phyloP scores from a whole-genome alignment of 2,797 vertebrate genomes.

The Sebastes diaconus region DNA sequence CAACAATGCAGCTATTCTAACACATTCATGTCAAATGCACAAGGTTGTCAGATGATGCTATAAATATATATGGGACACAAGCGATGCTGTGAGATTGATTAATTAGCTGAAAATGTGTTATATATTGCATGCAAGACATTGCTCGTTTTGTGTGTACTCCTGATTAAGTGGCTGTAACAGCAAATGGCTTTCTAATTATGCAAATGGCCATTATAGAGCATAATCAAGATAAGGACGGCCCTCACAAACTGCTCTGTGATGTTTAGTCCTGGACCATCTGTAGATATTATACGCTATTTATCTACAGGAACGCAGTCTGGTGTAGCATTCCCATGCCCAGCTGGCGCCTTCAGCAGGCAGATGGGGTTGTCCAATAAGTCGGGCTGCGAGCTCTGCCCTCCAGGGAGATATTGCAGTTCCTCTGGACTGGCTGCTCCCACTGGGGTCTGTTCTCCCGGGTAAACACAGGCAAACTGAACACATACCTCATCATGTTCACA shows the following conservation, averaged over 20 bases:
- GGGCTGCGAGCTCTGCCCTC: slow-evolving; percentile 81
- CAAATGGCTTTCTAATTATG: slow-evolving; percentile 57
- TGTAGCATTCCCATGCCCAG: slow-evolving; percentile 82
- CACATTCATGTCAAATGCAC: not conserved
- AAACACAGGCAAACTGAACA: slow-evolving; percentile 34
- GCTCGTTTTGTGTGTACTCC: slow-evolving; percentile 17
- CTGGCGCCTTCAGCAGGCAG: slow-evolving; percentile 78
- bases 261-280: slow-evolving; percentile 66
- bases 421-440: slow-evolving; percentile 78
- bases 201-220: slow-evolving; percentile 38
- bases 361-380: slow-evolving; percentile 74
- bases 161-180: slow-evolving; percentile 21
- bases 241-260: slow-evolving; percentile 49
- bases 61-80: not conserved
- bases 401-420: slow-evolving; percentile 83
- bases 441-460: slow-evolving; percentile 84
- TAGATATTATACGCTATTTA: slow-evolving; percentile 56
- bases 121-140: not conserved
- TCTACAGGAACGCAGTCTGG: slow-evolving; percentile 78
- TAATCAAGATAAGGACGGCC: slow-evolving; percentile 44
- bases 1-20: not conserved
- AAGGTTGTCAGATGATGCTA: not conserved
- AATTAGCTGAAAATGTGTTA: not conserved
- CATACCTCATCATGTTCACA: slow-evolving; percentile 11
- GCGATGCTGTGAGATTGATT: not conserved